Percentiles rank a stretch among this genome's conserved stretches.
These are phyloP conservation scores for Mungos mungo DNA, from an alignment of 2,113 vertebrate genomes.

Conservation along the genomic window DNA sequence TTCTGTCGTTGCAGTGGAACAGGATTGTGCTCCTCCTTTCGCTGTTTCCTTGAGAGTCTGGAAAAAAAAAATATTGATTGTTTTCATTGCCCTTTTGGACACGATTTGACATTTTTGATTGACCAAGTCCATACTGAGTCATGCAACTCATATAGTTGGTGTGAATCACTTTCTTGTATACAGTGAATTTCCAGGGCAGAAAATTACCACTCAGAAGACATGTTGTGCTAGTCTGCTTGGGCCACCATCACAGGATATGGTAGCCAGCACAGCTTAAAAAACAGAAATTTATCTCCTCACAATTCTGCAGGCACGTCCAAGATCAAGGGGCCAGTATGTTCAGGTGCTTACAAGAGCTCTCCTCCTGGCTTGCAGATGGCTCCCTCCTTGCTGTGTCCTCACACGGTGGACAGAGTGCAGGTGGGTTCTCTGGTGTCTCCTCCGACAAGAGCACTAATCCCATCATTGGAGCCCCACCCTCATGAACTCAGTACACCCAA, in stretches of 20 bases:
- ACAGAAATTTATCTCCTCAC: neutral
- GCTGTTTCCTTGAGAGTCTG: neutral
- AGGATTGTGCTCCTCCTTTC: neutral
- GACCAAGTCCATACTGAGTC: neutral
- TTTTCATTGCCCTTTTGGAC: neutral
- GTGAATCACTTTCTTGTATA: neutral
- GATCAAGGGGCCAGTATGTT: too few relatives aligned
- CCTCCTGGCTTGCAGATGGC: neutral
- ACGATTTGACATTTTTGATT: neutral
- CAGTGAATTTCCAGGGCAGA: neutral
- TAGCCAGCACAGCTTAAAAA: neutral
- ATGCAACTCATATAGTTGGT: rapidly evolving
- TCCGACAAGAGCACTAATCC: neutral
- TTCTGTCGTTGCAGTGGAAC: neutral
- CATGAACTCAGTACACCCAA: neutral
- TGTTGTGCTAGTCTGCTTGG: neutral
- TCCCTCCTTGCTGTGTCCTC: neutral
- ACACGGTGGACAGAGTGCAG: too few relatives aligned
- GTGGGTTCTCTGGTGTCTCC: neutral
- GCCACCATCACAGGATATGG: neutral
- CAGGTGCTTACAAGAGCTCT: rapidly evolving
- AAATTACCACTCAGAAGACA: neutral
- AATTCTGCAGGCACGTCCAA: neutral
- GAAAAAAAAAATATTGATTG: neutral
- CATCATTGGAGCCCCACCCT: neutral